Evolutionary conservation across 2,797 vertebrate genomes (phyloP), one percentile per base, ranked within the genome.

Genomic region (Graptemys geographica): DNA sequence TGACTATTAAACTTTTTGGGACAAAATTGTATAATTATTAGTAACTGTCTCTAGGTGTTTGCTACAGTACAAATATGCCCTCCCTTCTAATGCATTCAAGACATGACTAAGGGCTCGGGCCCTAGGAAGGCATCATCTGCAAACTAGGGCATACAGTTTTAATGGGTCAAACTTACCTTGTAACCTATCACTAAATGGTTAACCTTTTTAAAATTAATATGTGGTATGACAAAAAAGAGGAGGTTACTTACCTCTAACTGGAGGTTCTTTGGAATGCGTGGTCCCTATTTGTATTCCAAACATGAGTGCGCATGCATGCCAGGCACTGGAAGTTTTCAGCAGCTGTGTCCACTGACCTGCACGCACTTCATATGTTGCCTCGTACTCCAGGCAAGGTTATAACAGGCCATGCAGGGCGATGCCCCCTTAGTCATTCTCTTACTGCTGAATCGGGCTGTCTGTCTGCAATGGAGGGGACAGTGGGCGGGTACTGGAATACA

Each of bases 1-100:
- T 0, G 25, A 55, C 80, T 37, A 85, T 31, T 78, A 78, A 78
- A 5, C 0, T 0, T 10, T 11, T n/a, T 0, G 0, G 37, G 33
- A 78, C 49, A 82, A 85, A 81, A 16, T 5, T 41, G 31, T 28
- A 1, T 21, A 2, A 47, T 0, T 0, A 2, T 28, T 5, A 49
- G 72, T 23, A 88, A 8, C 52, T 47, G 23, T 49, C 0, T 0
- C 5, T 0, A 3, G 28, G 16, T 16, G 27, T 5, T 37, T 4
- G 12, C 72, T 76, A 8, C 13, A 49, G 44, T 78, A 49, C 74
- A 78, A 78, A 18, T 78, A n/a, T 8, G 0, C 0, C 1, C 21
- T 25, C n/a, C 18, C 37, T 41, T 4, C 13, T 19, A n/a, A 33
- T 0, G 0, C 74, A 81, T 72, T 47, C 65, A 51, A 25, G 23